Evolutionary conservation across 2,113 vertebrate species (phyloP), one percentile per base, ranked within the genome.

Genomic region (Thymallus thymallus): DNA sequence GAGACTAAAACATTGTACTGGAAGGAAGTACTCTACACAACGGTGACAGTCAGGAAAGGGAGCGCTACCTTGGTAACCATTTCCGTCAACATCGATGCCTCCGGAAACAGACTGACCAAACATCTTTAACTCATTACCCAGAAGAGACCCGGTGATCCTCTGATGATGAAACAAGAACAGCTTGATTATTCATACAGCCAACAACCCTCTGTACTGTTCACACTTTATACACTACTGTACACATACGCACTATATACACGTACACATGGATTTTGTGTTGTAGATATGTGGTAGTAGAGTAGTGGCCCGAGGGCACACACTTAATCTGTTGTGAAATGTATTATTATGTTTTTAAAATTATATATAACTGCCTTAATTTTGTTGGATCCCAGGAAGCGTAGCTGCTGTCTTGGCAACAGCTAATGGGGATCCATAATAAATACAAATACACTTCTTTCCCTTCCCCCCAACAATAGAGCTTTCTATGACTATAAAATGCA

Each of bases 21-120:
- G 35, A 10, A 9, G 35, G 35, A 41, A 41, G 35, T 0, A 41
- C 16, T 60, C 6, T 18, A 51, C 48, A 51, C 48, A 51, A 51
- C 48, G 14, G 13, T 60, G 18, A 22, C 56, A 51, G 48, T 26
- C 14, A 63, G 58, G 29, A 62, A 4, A 20, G 51, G 30, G 60
- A 41, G 45, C 6, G 6, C 80, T 85, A 96, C 95, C 95, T 88
- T 93, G 77, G 88, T 95, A 96, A 41, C 94, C 94, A 85, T 96
- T 96, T 78, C 92, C 86, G 87, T 96, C 95, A 75, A 88, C 89
- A 88, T 96, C 95, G 26, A 96, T 83, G 79, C 91, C 91, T 65
- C 94, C 93, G 68, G 94, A 93, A 82, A 96, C 91, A 41, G 95
- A 96, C 66, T 96, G 94, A 70, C 95, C 95, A 86, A 96, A 96